phyloP scores from a whole-genome alignment of 2,888 invertebrate species.

The Oeneis ivallda region DNA sequence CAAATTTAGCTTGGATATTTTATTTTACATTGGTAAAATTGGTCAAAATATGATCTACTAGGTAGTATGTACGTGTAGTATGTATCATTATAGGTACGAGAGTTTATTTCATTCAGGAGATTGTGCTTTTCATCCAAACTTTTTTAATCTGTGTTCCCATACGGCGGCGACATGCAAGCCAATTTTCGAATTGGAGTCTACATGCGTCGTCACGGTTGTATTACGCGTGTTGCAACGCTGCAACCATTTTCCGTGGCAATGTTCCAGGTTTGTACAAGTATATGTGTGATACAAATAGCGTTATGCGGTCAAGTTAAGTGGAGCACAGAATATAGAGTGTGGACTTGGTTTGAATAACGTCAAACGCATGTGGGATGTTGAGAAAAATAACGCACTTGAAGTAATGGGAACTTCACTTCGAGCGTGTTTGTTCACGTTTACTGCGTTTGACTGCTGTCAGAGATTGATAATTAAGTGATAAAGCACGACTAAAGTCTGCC shows the following conservation, averaged over 20 bases:
- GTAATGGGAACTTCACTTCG: too few relatives aligned
- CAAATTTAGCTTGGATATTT: too few relatives aligned
- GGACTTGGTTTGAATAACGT: not conserved
- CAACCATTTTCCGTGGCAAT: constrained; percentile 44
- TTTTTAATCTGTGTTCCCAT: constrained; percentile 31
- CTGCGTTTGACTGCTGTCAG: too few relatives aligned
- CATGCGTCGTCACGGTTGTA: constrained; percentile 25
- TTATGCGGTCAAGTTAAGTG: constrained; percentile 14
- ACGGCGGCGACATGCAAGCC: constrained; percentile 30
- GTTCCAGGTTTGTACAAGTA: constrained; percentile 40
- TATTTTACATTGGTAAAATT: too few relatives aligned
- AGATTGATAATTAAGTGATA: too few relatives aligned
- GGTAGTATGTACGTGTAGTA: too few relatives aligned
- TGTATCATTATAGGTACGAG: not conserved
- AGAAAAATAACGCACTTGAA: not conserved
- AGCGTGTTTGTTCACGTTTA: too few relatives aligned
- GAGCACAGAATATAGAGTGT: not conserved
- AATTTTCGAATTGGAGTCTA: constrained; percentile 32
- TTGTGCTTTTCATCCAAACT: constrained; percentile 28
- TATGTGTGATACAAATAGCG: constrained; percentile 8
- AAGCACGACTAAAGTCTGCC: too few relatives aligned
- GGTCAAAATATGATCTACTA: too few relatives aligned
- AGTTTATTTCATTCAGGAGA: constrained; percentile 18
- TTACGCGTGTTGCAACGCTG: constrained; percentile 28
- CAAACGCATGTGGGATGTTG: not conserved